These are phyloP conservation scores for Pandemis heparana DNA, from an alignment of 2,888 invertebrate genomes.

Conservation along the genomic window DNA sequence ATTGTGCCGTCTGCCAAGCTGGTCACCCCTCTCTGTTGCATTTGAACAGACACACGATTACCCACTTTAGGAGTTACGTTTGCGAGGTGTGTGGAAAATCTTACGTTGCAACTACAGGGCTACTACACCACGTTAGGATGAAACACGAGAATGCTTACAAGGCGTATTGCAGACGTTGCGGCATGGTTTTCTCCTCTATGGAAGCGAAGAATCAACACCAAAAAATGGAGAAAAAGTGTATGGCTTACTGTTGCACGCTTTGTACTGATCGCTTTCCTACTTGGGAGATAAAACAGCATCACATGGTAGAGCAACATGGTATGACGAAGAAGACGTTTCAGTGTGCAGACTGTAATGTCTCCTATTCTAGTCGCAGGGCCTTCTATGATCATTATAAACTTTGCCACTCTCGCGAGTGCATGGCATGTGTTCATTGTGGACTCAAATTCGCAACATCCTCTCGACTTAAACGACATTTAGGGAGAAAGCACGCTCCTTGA, in stretches of 20 bases:
- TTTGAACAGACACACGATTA: conserved; percentile 44
- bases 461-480: conserved; percentile 48
- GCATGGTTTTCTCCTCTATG: conserved; percentile 37
- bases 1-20: conserved; percentile 39
- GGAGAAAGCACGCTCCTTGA: conserved; percentile 45
- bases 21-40: conserved; percentile 39
- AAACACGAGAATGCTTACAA: conserved; percentile 46
- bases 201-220: conserved; percentile 37
- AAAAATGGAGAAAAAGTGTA: conserved; percentile 42
- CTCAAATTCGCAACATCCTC: conserved; percentile 44
- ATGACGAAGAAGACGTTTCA: conserved; percentile 32
- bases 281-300: conserved; percentile 46
- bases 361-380: conserved; percentile 43
- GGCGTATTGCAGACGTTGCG: conserved; percentile 46
- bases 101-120: conserved; percentile 41
- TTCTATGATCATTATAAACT: conserved; percentile 50
- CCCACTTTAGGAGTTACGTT: conserved; percentile 43
- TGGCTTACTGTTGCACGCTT: conserved; percentile 43
- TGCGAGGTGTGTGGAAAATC: conserved; percentile 45
- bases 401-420: conserved; percentile 46
- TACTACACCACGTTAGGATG: conserved; percentile 41
- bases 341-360: conserved; percentile 46
- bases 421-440: conserved; percentile 47
- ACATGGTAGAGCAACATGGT: conserved; percentile 45
- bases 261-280: conserved; percentile 48